These are phyloP conservation scores for Hofmannophila pseudospretella DNA, from an alignment of 2,888 invertebrate genomes.

Conservation along the genomic window DNA sequence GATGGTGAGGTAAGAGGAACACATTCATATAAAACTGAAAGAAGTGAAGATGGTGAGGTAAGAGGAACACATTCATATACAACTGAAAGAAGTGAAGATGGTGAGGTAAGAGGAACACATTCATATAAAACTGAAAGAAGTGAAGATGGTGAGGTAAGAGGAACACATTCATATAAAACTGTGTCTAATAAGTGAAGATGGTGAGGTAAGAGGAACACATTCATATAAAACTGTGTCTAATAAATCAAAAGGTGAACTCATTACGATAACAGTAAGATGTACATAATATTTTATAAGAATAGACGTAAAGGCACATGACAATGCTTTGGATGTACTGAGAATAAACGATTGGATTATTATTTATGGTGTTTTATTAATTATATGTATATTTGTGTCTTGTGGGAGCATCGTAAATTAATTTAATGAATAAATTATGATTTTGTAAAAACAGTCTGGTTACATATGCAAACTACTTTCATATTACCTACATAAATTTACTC, in stretches of 20 bases:
- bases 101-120: neutral
- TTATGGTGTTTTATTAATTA: constrained; percentile 29
- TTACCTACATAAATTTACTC: no score
- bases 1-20: neutral
- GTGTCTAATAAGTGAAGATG: neutral
- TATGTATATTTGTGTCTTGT: no score
- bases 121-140: neutral
- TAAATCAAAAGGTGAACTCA: constrained; percentile 11
- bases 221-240: neutral
- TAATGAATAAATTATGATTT: no score
- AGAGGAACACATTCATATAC: neutral
- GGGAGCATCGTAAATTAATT: no score
- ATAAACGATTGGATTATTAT: constrained; percentile 55
- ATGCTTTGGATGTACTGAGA: constrained; percentile 74
- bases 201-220: neutral
- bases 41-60: neutral
- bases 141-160: no score
- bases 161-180: neutral
- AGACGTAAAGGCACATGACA: constrained; percentile 49
- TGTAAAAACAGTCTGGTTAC: no score
- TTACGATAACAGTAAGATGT: constrained; percentile 39
- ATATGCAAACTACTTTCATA: no score
- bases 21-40: neutral
- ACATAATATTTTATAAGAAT: constrained; percentile 45
- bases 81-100: neutral